phyloP scores from a whole-genome alignment of 2,113 vertebrate genomes.

The Gallinago jamesoni region DNA sequence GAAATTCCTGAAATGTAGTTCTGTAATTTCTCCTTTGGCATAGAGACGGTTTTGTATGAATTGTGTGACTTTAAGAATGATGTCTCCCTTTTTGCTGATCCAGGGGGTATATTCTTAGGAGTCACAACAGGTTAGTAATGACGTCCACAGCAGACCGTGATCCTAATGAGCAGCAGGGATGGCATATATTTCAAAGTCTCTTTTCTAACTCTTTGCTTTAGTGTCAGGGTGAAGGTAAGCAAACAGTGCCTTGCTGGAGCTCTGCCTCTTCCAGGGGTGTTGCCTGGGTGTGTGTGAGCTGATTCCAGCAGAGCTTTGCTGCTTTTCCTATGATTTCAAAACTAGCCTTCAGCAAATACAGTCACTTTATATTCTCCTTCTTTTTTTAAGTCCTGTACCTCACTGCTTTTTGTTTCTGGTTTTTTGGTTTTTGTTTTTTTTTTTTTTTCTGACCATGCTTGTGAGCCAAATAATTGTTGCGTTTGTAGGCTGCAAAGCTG shows the following conservation, averaged over 20 bases:
- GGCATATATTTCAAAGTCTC: constrained; percentile 13
- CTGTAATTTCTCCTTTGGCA: not conserved
- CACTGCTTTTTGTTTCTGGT: not conserved
- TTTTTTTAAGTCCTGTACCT: not conserved
- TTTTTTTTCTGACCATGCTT: not conserved
- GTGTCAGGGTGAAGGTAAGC: not conserved
- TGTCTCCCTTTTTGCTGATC: not conserved
- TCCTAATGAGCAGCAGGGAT: not conserved
- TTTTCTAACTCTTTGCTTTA: not conserved
- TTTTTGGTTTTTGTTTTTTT: not conserved
- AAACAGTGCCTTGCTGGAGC: not conserved
- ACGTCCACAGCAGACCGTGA: not conserved
- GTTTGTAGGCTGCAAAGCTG: not conserved
- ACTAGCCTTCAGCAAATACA: not conserved
- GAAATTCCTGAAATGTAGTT: not conserved
- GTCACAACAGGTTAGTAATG: not conserved
- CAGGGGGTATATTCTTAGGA: not conserved
- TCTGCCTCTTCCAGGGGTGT: not conserved
- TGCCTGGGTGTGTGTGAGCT: not conserved
- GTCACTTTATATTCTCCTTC: not conserved
- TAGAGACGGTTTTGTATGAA: not conserved
- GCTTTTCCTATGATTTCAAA: constrained; percentile 3
- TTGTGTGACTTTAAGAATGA: not conserved
- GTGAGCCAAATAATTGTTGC: not conserved
- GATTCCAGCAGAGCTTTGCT: not conserved